These are phyloP conservation scores for Vanessa tameamea DNA, from an alignment of 1,140 invertebrate genomes.

Conservation along the genomic window DNA sequence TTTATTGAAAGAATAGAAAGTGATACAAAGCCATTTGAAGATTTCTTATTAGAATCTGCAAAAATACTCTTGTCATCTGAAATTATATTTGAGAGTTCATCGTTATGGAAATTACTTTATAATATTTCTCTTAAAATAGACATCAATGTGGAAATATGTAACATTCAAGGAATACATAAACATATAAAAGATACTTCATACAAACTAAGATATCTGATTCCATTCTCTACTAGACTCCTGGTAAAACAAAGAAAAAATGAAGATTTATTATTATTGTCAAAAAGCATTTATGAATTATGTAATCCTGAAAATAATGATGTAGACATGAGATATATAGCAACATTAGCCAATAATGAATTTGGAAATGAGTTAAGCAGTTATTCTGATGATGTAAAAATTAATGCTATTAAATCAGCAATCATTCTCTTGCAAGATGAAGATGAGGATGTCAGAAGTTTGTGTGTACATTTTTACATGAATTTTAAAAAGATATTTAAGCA, in stretches of 20 bases:
- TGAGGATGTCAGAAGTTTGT: conserved; percentile 65
- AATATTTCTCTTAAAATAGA: conserved; percentile 51
- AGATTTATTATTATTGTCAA: conserved; percentile 48
- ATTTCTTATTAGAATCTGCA: conserved; percentile 42
- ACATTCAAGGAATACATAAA: conserved; percentile 35
- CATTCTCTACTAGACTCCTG: conserved; percentile 55
- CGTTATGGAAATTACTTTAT: conserved; percentile 62
- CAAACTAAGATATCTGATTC: conserved; percentile 64
- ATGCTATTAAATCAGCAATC: conserved; percentile 58
- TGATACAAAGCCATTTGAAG: conserved; percentile 30
- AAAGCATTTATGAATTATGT: conserved; percentile 54
- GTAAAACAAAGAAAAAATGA: conserved; percentile 28
- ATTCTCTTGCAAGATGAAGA: conserved; percentile 77
- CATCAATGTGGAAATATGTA: conserved; percentile 30
- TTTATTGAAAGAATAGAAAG: conserved; percentile 49
- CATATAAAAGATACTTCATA: conserved; percentile 46
- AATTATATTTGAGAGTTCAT: conserved; percentile 42
- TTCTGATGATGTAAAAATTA: conserved; percentile 57
- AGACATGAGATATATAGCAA: conserved; percentile 66
- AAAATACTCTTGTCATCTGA: conserved; percentile 42
- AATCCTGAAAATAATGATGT: conserved; percentile 57
- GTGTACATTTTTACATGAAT: conserved; percentile 55
- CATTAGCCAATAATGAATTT: conserved; percentile 69
- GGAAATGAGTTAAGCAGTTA: conserved; percentile 46
- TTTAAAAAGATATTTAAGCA: conserved; percentile 47